Evolutionary conservation across 2,797 vertebrate species (phyloP).

Genomic region (Falco naumanni): DNA sequence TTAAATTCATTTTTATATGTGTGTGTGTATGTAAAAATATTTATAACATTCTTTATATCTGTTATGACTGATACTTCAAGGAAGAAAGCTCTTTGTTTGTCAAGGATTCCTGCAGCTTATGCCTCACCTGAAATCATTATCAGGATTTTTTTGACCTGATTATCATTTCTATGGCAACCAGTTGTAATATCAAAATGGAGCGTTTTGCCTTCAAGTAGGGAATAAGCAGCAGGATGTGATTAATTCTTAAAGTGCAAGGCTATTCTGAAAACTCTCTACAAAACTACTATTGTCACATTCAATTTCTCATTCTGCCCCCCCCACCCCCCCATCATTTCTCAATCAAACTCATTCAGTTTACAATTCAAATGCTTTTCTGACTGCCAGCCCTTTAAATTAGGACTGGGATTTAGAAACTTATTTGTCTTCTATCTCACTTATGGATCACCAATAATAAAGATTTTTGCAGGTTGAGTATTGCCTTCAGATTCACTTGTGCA

Average conservation of each 20-base stretch:
- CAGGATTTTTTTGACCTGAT: not conserved
- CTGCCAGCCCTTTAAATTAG: slow-evolving; percentile 4
- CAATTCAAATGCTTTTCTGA: slow-evolving; percentile 24
- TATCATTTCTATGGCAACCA: slow-evolving; percentile 53
- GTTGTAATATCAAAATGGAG: slow-evolving; percentile 12
- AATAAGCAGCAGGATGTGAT: slow-evolving; percentile 12
- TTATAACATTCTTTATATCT: not conserved
- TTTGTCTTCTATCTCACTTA: slow-evolving; percentile 24
- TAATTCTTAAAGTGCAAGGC: slow-evolving; percentile 21
- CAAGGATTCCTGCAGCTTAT: not conserved
- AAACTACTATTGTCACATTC: not conserved
- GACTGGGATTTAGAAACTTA: not conserved
- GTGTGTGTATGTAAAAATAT: not conserved
- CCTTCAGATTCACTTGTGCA: slow-evolving; percentile 4
- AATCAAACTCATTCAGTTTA: slow-evolving; percentile 16
- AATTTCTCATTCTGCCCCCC: not conserved
- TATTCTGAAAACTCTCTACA: slow-evolving; percentile 20
- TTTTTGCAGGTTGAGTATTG: not conserved
- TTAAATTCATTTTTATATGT: not conserved
- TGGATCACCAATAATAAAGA: slow-evolving; percentile 29
- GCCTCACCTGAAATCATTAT: slow-evolving; percentile 21
- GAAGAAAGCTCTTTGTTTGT: not conserved
- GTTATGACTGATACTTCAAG: not conserved
- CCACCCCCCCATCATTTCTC: slow-evolving; percentile 3
- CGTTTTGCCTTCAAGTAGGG: slow-evolving; percentile 36